A percentile compares a stretch with the other conserved stretches of the same genome.
These are phyloP conservation scores for Ceratotherium simum DNA, from an alignment of 2,113 vertebrate species.

Conservation along the genomic window DNA sequence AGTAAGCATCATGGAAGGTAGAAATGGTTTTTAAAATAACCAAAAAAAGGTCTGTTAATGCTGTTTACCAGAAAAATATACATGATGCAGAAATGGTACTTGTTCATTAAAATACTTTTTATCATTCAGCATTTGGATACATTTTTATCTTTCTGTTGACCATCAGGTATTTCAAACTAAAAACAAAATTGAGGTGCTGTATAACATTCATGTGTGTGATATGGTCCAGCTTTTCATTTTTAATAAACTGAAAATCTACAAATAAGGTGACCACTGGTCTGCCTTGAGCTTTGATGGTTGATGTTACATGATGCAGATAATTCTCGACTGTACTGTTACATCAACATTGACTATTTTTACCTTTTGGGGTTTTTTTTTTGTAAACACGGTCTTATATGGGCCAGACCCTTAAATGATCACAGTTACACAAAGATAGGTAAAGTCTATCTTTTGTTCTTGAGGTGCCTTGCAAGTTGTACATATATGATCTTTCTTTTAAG, in stretches of 20 bases:
- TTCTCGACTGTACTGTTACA: not conserved
- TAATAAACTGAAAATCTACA: not conserved
- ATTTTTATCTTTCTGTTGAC: not conserved
- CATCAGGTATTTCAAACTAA: not conserved
- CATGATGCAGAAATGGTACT: not conserved
- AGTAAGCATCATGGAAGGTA: not conserved
- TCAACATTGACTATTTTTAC: not conserved
- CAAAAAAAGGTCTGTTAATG: not conserved
- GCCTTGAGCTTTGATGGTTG: not conserved
- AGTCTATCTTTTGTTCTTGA: not conserved
- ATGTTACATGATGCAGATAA: not conserved
- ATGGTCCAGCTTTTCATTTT: not conserved
- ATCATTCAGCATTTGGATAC: not conserved
- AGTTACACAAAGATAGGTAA: not conserved
- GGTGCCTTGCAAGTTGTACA: not conserved
- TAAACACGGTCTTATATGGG: not conserved
- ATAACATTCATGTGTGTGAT: not conserved
- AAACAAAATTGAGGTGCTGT: not conserved
- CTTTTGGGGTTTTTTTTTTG: not conserved
- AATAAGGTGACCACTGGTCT: not conserved
- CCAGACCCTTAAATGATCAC: not conserved
- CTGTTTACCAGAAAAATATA: constrained; percentile 2
- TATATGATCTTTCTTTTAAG: not conserved
- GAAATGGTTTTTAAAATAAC: not conserved
- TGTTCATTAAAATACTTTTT: not conserved